Evolutionary conservation across 2,113 vertebrate genomes (phyloP).

Genomic region (Hemiprocne comata): DNA sequence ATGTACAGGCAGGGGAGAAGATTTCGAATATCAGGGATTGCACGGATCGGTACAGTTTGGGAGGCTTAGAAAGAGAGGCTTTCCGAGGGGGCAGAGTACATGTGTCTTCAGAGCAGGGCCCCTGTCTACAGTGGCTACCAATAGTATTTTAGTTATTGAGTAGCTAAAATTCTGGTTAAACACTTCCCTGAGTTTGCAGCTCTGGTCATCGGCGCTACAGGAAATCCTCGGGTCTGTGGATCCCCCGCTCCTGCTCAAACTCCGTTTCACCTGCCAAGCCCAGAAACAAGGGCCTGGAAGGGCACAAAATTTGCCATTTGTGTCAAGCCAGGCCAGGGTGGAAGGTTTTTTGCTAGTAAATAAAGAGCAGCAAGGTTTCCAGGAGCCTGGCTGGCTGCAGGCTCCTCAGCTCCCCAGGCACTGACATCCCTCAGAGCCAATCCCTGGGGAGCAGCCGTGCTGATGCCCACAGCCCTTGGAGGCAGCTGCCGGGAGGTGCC

Average conservation of each 20-base stretch:
- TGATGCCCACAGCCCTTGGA: not conserved
- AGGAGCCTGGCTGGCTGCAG: not conserved
- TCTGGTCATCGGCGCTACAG: not conserved
- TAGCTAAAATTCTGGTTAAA: not conserved
- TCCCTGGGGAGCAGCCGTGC: accelerated
- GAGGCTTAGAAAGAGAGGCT: not conserved
- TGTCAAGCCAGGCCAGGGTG: not conserved
- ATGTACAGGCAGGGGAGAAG: not conserved
- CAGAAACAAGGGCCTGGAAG: not conserved
- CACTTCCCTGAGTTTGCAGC: not conserved
- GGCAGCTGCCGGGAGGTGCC: not conserved
- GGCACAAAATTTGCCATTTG: not conserved
- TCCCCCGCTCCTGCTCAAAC: not conserved
- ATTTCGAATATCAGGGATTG: not conserved
- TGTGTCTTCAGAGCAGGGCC: not conserved
- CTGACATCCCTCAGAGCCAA: not conserved
- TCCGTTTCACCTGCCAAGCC: not conserved
- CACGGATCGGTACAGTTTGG: accelerated
- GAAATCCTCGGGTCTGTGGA: not conserved
- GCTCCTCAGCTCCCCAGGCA: no score
- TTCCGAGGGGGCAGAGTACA: not conserved
- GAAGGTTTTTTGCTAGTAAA: not conserved
- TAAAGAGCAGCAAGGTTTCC: not conserved
- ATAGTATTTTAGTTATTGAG: accelerated
- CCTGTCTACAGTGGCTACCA: not conserved